These are phyloP conservation scores for Leptinotarsa juncta DNA, from an alignment of 2,888 invertebrate genomes.

Conservation along the genomic window DNA sequence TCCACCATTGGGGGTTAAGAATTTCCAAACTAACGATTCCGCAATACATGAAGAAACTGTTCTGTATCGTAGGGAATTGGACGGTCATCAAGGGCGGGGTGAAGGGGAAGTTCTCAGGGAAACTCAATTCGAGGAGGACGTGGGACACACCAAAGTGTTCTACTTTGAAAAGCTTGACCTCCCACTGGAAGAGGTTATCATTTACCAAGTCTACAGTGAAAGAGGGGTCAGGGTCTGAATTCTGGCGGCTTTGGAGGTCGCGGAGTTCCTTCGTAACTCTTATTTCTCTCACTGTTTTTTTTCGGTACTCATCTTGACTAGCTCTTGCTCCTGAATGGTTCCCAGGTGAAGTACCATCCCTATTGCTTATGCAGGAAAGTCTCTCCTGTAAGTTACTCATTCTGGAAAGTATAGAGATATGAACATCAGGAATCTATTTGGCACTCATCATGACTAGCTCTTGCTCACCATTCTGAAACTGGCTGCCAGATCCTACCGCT, in stretches of 20 bases:
- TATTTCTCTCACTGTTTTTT: slow-evolving; percentile 77
- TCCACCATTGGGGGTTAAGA: slow-evolving; percentile 88
- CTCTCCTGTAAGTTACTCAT: too few relatives aligned
- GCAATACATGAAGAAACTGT: slow-evolving; percentile 90
- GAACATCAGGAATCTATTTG: too few relatives aligned
- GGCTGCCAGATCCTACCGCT: too few relatives aligned
- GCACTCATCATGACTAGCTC: too few relatives aligned
- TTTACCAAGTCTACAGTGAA: slow-evolving; percentile 88
- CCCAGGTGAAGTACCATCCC: too few relatives aligned
- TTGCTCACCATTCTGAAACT: too few relatives aligned
- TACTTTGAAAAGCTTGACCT: slow-evolving; percentile 82
- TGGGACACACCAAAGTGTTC: slow-evolving; percentile 80
- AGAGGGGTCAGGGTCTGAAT: slow-evolving; percentile 75
- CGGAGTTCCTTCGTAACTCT: slow-evolving; percentile 88
- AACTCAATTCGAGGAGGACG: slow-evolving; percentile 83
- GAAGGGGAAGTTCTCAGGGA: slow-evolving; percentile 91
- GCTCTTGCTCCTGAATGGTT: too few relatives aligned
- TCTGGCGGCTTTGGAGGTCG: slow-evolving; percentile 81
- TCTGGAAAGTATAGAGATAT: too few relatives aligned
- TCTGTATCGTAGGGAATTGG: slow-evolving; percentile 73
- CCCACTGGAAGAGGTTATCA: slow-evolving; percentile 90
- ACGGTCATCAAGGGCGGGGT: slow-evolving; percentile 85
- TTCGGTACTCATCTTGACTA: slow-evolving; percentile 63
- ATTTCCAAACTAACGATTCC: slow-evolving; percentile 92
- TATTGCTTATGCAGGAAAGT: too few relatives aligned